Conservation (phyloP, 2,888 invertebrate species). For the Gortyna flavago region DNA sequence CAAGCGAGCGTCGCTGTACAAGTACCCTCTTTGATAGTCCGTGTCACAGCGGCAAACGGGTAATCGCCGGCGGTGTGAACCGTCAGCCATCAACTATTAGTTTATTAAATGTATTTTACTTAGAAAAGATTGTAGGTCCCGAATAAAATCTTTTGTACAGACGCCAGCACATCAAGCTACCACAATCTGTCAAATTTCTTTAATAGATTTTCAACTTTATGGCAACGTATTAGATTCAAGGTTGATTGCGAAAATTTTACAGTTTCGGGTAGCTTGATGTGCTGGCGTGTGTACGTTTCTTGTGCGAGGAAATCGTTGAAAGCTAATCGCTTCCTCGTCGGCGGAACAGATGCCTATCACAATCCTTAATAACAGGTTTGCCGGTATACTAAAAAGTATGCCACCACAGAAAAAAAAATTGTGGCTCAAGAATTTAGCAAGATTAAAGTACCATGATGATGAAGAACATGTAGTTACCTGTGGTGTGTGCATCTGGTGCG, state of each 20-base stretch:
- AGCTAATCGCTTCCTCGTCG: neutral
- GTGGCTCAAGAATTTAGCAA: neutral
- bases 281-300: neutral
- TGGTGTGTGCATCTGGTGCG: slow-evolving; percentile 94
- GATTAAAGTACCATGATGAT: neutral
- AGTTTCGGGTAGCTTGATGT: no score
- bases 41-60: no score
- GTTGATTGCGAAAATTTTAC: no score
- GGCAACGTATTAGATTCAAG: no score
- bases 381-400: neutral
- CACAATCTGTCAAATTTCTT: no score
- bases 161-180: no score
- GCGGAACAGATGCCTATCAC: neutral
- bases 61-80: neutral
- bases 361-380: neutral
- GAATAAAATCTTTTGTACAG: neutral
- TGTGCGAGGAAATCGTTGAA: neutral
- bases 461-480: slow-evolving; percentile 82
- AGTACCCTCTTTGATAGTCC: neutral
- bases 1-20: neutral
- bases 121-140: neutral
- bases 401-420: neutral
- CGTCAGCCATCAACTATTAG: neutral
- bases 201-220: no score
- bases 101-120: neutral